These are phyloP conservation scores for Pterocles burchelli DNA, from an alignment of 2,113 vertebrate species.

Conservation along the genomic window DNA sequence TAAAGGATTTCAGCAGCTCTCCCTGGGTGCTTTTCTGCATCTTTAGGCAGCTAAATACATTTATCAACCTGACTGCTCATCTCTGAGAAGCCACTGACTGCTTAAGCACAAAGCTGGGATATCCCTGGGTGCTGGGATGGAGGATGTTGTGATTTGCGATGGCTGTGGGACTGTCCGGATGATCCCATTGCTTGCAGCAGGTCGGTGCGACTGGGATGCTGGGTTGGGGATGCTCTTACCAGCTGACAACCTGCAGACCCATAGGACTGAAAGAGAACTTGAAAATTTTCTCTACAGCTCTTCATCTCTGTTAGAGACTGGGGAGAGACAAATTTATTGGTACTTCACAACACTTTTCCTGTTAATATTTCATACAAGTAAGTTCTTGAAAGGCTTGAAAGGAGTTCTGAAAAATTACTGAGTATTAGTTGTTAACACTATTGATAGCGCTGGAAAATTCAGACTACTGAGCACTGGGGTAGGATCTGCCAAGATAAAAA, in stretches of 20 bases:
- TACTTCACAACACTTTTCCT: background rate
- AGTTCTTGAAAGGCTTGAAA: slow-evolving; percentile 30
- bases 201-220: accelerated
- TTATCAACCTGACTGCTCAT: background rate
- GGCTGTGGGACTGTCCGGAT: background rate
- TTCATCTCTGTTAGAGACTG: background rate
- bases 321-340: slow-evolving; percentile 13
- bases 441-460: background rate
- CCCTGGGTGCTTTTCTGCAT: background rate
- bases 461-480: background rate
- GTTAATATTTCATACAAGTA: slow-evolving; percentile 19
- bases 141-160: accelerated
- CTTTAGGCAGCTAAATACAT: background rate
- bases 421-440: background rate
- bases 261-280: background rate
- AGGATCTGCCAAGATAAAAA: slow-evolving; percentile 5
- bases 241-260: accelerated
- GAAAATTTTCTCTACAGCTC: background rate
- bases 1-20: background rate
- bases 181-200: accelerated
- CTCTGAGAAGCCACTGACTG: background rate
- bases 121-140: background rate
- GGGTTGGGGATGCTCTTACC: background rate
- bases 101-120: background rate
- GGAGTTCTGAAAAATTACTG: background rate